These are phyloP conservation scores for Ctena decussata DNA, from an alignment of 2,888 invertebrate species.

Conservation along the genomic window DNA sequence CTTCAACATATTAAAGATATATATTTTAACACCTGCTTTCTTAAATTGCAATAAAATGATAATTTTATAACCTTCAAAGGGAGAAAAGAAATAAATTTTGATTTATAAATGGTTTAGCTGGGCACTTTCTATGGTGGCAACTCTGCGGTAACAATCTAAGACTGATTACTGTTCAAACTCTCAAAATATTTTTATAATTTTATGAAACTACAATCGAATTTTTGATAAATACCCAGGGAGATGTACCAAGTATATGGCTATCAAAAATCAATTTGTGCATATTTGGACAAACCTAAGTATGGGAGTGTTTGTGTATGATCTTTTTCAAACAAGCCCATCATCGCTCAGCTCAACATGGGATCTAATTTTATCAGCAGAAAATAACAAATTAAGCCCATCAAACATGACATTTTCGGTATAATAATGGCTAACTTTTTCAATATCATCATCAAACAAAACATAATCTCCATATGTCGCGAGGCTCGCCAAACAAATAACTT, in stretches of 20 bases:
- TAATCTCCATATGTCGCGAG: constrained; percentile 47
- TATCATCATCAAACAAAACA: constrained; percentile 27
- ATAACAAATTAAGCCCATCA: background rate
- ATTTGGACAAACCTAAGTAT: background rate
- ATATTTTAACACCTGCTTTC: background rate
- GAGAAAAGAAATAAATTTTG: background rate
- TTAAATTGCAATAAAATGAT: background rate
- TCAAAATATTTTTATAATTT: background rate
- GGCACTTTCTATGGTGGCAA: background rate
- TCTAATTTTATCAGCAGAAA: background rate
- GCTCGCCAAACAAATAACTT: constrained; percentile 38
- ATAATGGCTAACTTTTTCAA: constrained; percentile 8
- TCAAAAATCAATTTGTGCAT: constrained; percentile 14
- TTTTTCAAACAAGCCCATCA: constrained; percentile 9
- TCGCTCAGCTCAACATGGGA: background rate
- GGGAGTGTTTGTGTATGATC: background rate
- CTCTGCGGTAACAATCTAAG: background rate
- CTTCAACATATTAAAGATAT: no score
- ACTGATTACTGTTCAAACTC: background rate
- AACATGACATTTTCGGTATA: constrained; percentile 5
- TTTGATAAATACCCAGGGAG: background rate
- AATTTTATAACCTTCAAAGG: background rate
- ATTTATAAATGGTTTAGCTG: no score
- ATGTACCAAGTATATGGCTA: background rate
- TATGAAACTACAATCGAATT: constrained; percentile 2